Base-by-base conservation (phyloP, 2,888 invertebrate species). In the Ormyrus labotus region DNA sequence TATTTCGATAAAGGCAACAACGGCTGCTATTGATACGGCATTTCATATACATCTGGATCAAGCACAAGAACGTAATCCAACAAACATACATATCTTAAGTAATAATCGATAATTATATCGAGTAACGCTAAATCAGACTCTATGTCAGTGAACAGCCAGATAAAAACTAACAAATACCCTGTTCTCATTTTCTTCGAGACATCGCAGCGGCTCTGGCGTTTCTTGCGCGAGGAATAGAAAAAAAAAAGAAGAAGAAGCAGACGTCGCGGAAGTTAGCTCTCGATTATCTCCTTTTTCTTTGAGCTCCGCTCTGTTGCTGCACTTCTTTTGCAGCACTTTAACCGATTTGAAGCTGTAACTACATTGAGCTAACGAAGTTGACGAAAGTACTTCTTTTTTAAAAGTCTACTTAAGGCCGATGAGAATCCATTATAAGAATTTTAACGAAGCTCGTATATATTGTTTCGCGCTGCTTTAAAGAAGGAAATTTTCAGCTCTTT, bases 1-100 rank as follows among this genome's bases (percentile, higher is more conserved):
- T 51, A 63, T 19, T 69, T 68, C 19, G 11, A 63, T 13, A 73
- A 79, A 79, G 78, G 73, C 73, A 79, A 58, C 73, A 51, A 51
- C 19, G 80, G 75, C 70, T 71, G 50, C 55, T 75, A 67, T 34
- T 34, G 47, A 61, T 13, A 60, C 34, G 34, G 34, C 34, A 34
- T 34, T 34, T 47, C 68, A n/a, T 50, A 68, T 34, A n/a, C n/a
- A 19, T 48, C 13, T 70, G 19, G 10, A 2, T 45, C 47, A 53
- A 60, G 60, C 48, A 19, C 51, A 48, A 47, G 19, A 53, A 63
- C 34, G 10, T 60, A 60, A 53, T 60, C n/a, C 0, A 48, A 67
- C 34, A 45, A 67, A 60, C 48, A 73, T 55, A 51, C 13, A 63
- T n/a, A 11, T 61, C 50, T 61, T 51, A 45, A 34, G 11, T 57